Base-by-base conservation (phyloP, 2,888 invertebrate genomes). In the Hylaea fasciaria region DNA sequence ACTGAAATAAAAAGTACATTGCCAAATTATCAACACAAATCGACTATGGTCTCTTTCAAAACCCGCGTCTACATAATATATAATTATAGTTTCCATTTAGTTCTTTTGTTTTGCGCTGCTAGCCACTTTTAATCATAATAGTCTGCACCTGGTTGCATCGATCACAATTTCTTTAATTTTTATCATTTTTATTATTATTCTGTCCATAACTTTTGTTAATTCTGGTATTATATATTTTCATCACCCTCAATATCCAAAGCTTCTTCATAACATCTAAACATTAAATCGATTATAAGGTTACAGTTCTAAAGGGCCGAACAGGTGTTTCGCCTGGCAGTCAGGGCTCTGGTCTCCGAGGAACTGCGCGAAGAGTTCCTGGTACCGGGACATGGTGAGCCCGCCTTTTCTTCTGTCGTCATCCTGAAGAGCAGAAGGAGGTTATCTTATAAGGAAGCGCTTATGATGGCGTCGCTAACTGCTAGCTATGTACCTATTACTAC, bases 351-450 rank as follows among this genome's bases (percentile, higher is more conserved):
- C 96, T 22, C 97, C 96, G 63, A 97, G 93, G 89, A 96, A 97
- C 83, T 96, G 95, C 0, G 96, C 96, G 82, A 97, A 97, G 2
- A 97, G 92, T 82, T 97, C 97, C 82, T 97, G 96, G 81, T 97
- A 97, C 80, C 97, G 94, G 5, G 95, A 94, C 61, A 96, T 82
- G 2, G 95, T 96, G 47, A 97, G 88, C 4, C 97, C 97, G 28
- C 97, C 97, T 76, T 94, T 94, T 87, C 95, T 94, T 78, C 96
- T 93, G 86, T 97, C 97, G 65, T 96, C 96, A 72, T 97, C 96
- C 96, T 97, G 86, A n/a, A 88, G 86, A 57, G 66, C 68, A 62
- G 67, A 63, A 61, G 12, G 12, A n/a, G 12, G 7, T 2, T 43
- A 17, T 17, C 4, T 28, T 28, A 28, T 28, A 28, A 7, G 28